Evolutionary conservation across 35 echinoderm and acorn worm genomes (phyloP), one percentile per base, ranked within the genome.

Genomic region (Lytechinus variegatus): DNA sequence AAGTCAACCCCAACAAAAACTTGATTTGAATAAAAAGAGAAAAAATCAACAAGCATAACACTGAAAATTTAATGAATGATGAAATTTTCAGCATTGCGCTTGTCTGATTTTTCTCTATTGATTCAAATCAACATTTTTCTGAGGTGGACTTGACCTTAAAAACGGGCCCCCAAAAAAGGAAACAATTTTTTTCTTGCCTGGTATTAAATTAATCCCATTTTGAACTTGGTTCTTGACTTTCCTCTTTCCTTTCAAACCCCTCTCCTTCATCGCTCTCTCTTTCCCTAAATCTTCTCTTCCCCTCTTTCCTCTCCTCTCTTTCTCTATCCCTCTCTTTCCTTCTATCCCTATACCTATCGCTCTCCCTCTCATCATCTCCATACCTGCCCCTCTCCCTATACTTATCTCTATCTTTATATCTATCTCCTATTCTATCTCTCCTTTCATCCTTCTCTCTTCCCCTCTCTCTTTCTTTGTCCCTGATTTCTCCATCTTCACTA

Each of bases 261-360:
- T 79, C 66, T 79, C 24, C 61, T 21, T 71, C 61, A 4, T 71
- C 61, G 11, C 24, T 13, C 11, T 71, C 61, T 71, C 61, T 71
- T 19, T 71, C 66, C 16, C 3, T 79, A 79, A 7, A 79, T 14
- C 66, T 79, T 5, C 94, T 54, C 71, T 86, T 94, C 33, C 27
- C 19, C 54, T 87, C n/a, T 57, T 54, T 56, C 87, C 86, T 96
- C 86, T 89, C n/a, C 51, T 54, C 86, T 52, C 21, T 95, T 71
- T 88, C 16, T 55, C 66, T 96, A 52, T 88, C 66, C 87, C 86
- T 96, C 86, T 89, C n/a, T 57, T 86, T 95, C n/a, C 72, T 21
- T 29, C 52, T 95, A 53, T 88, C 16, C 24, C 66, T 89, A 52
- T 88, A n/a, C 57, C 87, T 86, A 52, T 44, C 88, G 12, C 52